These are phyloP conservation scores for Zophobas morio DNA, from an alignment of 1,140 invertebrate species.

Conservation along the genomic window DNA sequence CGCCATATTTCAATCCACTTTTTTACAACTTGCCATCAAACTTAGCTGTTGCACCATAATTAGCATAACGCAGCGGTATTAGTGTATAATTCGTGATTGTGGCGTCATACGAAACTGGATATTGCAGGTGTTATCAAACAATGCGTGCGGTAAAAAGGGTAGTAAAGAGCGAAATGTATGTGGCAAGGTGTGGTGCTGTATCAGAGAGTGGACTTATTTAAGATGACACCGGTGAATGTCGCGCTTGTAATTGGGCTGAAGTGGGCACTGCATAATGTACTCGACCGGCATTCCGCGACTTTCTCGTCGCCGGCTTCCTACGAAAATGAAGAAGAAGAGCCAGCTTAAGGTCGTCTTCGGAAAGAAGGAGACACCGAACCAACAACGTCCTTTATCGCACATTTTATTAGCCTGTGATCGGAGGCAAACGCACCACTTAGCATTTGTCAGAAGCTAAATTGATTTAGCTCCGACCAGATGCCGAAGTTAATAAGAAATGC, in stretches of 20 bases:
- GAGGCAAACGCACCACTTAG: conserved; percentile 46
- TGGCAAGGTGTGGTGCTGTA: conserved; percentile 52
- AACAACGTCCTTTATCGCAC: conserved; percentile 44
- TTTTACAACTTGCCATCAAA: too few species aligned
- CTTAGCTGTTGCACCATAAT: too few species aligned
- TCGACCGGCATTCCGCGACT: conserved; percentile 46
- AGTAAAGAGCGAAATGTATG: conserved; percentile 35
- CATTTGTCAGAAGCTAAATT: conserved; percentile 41
- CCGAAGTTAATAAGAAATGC: conserved; percentile 33
- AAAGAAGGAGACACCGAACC: conserved; percentile 22
- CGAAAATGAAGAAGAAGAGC: conserved; percentile 43
- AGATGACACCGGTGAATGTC: conserved; percentile 50
- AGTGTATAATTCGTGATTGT: not conserved
- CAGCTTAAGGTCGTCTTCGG: conserved; percentile 22
- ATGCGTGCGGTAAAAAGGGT: conserved; percentile 39
- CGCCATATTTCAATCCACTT: too few species aligned
- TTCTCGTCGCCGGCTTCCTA: conserved; percentile 44
- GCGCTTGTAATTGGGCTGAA: conserved; percentile 54
- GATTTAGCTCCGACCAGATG: conserved; percentile 42
- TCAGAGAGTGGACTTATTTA: conserved; percentile 52
- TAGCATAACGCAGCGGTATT: too few species aligned
- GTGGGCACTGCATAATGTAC: conserved; percentile 53
- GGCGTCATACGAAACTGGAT: conserved; percentile 9
- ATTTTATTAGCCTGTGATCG: conserved; percentile 38
- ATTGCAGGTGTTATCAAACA: conserved; percentile 38